These are phyloP conservation scores for Parelbella ahira DNA, from an alignment of 2,888 invertebrate species.

Conservation along the genomic window DNA sequence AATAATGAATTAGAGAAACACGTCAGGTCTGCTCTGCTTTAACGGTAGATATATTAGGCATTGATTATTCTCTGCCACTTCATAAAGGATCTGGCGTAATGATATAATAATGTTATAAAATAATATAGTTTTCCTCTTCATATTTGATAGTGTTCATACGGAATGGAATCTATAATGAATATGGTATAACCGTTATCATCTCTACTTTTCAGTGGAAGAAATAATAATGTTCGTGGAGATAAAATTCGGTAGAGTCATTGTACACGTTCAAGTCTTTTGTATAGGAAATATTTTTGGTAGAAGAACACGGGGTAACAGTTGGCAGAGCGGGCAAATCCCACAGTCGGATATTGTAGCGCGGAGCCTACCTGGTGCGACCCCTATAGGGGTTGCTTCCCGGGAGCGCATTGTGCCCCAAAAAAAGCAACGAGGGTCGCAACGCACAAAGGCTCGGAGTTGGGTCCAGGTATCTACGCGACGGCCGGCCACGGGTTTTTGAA, in stretches of 20 bases:
- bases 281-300: constrained; percentile 35
- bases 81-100: no score
- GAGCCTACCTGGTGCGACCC: constrained; percentile 61
- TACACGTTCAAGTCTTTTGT: constrained; percentile 35
- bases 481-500: constrained; percentile 19
- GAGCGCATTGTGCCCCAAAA: constrained; percentile 68
- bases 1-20: no score
- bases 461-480: constrained; percentile 40
- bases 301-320: constrained; percentile 47
- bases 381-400: constrained; percentile 57
- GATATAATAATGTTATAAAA: no score
- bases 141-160: constrained; percentile 1
- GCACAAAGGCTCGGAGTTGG: constrained; percentile 51
- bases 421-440: constrained; percentile 62
- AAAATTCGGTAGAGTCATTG: constrained; percentile 19
- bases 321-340: constrained; percentile 49
- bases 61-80: no score
- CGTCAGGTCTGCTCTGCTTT: no score
- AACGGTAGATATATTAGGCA: no score
- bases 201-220: constrained; percentile 4
- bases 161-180: constrained; percentile 14
- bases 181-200: constrained; percentile 11
- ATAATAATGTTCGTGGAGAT: constrained; percentile 16
- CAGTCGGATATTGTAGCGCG: constrained; percentile 50
- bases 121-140: no score